phyloP scores from a whole-genome alignment of 1,140 invertebrate species.

The Fopius arisanus region DNA sequence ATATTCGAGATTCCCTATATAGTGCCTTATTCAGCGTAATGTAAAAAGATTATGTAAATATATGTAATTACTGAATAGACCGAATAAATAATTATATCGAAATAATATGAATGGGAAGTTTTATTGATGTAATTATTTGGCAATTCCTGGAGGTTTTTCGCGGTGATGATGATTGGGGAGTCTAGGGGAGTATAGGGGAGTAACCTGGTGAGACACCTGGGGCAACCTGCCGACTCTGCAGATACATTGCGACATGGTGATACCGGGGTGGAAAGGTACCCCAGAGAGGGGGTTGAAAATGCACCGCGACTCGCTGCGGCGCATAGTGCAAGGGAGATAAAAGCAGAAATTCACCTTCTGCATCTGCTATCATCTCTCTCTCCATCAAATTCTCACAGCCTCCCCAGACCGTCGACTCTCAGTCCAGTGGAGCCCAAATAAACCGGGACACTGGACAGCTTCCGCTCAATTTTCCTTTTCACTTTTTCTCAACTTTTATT shows the following conservation, averaged over 20 bases:
- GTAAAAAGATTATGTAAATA: background rate
- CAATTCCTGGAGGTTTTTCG: no score
- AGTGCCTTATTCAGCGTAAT: background rate
- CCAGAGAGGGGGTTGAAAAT: slow-evolving; percentile 36
- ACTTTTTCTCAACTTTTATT: background rate
- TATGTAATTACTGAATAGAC: no score
- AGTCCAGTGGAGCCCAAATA: slow-evolving; percentile 36
- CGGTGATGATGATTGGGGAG: no score
- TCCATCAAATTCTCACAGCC: slow-evolving; percentile 19
- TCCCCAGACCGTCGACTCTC: slow-evolving; percentile 1
- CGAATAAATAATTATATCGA: no score
- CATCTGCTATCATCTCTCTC: slow-evolving; percentile 53
- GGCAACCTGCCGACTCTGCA: slow-evolving; percentile 47
- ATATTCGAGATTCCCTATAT: background rate
- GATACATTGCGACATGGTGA: slow-evolving; percentile 62
- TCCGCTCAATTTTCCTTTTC: background rate
- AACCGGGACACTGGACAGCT: slow-evolving; percentile 35
- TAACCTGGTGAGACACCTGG: slow-evolving; percentile 20
- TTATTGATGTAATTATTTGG: no score
- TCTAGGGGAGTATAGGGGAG: no score
- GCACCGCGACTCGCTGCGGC: slow-evolving; percentile 55
- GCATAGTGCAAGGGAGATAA: slow-evolving; percentile 23
- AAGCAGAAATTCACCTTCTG: slow-evolving; percentile 39
- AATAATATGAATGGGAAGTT: no score
- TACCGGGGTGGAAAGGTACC: slow-evolving; percentile 42